Base-by-base conservation (phyloP, 53 echinoderm and acorn worm genomes). In the Patiria pectinifera region DNA sequence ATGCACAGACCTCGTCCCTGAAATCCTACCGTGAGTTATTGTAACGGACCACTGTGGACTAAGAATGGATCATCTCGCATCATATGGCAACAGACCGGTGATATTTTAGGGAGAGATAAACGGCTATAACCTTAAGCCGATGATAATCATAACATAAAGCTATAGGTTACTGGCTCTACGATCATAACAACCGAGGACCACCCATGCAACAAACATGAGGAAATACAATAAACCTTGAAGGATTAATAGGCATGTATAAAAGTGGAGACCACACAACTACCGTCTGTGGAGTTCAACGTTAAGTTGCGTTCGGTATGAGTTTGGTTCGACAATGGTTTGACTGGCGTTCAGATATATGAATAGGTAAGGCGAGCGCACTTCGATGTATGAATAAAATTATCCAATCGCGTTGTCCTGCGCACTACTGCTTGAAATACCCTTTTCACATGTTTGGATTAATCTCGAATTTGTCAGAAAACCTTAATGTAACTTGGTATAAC, bases 181-280 rank as follows among this genome's bases (percentile, higher is more conserved):
- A 53, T 53, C 25, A 76, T 76, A 11, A 43, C 25, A 79, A 79
- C 3, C 4, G 47, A 46, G 80, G 80, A 79, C 80, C 80, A 79
- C 80, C 80, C 80, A 79, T 79, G 80, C 4, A 45, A 79, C 22
- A 45, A 53, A 74, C 74, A 74, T 8, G 24, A 74, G 24, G 18
- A 74, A 74, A 74, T n/a, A 74, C 74, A 74, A 22, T 46, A 79
- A 44, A 14, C 44, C 80, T 79, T 79, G 80, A 79, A 79, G 45
- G 80, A 79, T 79, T 12, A 48, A 79, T 45, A 46, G 80, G 3
- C 15, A 45, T 15, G 80, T 45, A 74, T 24, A 74, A 74, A 74
- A 74, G 25, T 21, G 2, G 4, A 74, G 74, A 74, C 24, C 74
- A 24, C 74, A 74, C 24, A 74, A 23, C 74, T 23, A n/a, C 1